These are phyloP conservation scores for Corythaixoides concolor DNA, from an alignment of 2,113 vertebrate species.

Conservation along the genomic window DNA sequence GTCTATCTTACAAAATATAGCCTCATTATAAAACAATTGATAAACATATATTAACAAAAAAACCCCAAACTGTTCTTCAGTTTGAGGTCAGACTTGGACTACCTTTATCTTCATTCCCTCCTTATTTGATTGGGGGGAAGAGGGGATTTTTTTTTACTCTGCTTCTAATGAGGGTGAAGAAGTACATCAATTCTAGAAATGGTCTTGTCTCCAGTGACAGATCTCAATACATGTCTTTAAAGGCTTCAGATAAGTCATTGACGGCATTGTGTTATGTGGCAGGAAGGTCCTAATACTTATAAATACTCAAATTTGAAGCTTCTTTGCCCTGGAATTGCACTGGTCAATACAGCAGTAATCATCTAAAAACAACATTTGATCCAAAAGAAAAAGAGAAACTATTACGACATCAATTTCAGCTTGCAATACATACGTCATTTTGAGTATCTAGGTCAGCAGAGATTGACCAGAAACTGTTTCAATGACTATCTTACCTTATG, in stretches of 20 bases:
- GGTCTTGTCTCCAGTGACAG: background rate
- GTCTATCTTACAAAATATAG: background rate
- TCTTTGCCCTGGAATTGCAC: constrained; percentile 25
- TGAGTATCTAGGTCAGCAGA: background rate
- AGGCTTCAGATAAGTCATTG: background rate
- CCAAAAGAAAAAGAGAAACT: background rate
- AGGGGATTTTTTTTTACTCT: background rate
- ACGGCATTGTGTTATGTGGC: background rate
- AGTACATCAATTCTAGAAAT: background rate
- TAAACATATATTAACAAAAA: too few relatives aligned
- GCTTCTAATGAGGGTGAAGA: background rate
- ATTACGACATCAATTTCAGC: constrained; percentile 4
- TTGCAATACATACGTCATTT: constrained; percentile 36
- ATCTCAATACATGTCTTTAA: background rate
- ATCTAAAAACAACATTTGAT: background rate
- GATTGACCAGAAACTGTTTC: background rate
- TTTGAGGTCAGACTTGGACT: background rate
- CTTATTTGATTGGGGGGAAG: background rate
- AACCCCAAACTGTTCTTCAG: background rate
- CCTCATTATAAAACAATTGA: background rate
- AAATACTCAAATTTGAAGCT: background rate
- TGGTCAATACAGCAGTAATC: background rate
- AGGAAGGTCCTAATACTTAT: constrained; percentile 22
- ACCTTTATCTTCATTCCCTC: background rate
- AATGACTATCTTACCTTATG: background rate